phyloP scores from a whole-genome alignment of 2,797 vertebrate species.

The Amphiprion clarkii region DNA sequence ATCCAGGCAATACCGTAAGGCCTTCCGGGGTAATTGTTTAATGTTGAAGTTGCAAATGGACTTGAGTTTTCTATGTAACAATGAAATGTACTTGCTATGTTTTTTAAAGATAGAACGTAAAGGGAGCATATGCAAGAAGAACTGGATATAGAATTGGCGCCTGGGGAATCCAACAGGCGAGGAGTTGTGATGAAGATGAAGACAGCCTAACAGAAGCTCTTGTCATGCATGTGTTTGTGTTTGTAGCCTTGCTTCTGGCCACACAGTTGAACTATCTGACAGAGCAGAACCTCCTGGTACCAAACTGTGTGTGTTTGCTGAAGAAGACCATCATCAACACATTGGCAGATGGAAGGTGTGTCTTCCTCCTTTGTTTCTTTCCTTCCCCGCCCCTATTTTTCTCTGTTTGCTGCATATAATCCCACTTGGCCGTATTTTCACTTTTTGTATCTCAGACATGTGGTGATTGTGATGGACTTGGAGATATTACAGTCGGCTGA shows the following conservation, averaged over 20 bases:
- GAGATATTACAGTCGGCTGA: constrained; percentile 71
- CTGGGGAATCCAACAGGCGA: too few relatives aligned
- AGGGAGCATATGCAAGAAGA: too few relatives aligned
- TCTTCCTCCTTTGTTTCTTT: not conserved
- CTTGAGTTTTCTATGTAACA: too few relatives aligned
- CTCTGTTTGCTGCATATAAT: not conserved
- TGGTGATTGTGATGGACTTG: constrained; percentile 68
- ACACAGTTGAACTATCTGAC: constrained; percentile 69
- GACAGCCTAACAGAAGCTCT: too few relatives aligned
- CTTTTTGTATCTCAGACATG: constrained; percentile 42
- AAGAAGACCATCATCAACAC: constrained; percentile 54
- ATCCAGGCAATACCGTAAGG: too few relatives aligned
- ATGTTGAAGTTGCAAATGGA: too few relatives aligned
- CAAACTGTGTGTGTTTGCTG: constrained; percentile 71
- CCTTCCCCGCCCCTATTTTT: too few relatives aligned
- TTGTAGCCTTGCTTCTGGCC: constrained; percentile 70
- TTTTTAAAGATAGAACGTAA: too few relatives aligned
- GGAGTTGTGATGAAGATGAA: too few relatives aligned
- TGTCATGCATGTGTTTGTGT: constrained; percentile 20
- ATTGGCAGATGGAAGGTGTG: constrained; percentile 72
- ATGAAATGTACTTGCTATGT: too few relatives aligned
- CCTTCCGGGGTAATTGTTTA: too few relatives aligned
- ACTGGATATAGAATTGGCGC: too few relatives aligned
- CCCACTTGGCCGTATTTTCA: not conserved
- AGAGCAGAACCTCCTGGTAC: constrained; percentile 60